Percentiles rank a stretch among this genome's conserved stretches.
Conservation (phyloP, 2,113 vertebrate species). For the Spheniscus mendiculus region DNA sequence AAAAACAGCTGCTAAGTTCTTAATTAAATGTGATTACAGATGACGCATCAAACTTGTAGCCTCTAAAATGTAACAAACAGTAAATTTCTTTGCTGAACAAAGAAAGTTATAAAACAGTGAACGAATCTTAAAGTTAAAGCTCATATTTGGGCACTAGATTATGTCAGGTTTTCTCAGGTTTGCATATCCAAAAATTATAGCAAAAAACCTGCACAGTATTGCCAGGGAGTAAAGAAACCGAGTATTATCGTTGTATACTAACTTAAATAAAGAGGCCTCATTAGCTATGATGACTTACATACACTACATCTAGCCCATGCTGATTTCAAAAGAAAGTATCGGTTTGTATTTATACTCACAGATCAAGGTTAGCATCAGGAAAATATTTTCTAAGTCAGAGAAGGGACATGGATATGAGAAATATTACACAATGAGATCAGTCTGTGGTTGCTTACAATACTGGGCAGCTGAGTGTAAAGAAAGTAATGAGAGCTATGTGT, state of each 20-base stretch:
- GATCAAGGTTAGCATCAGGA: background rate
- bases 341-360: background rate
- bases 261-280: background rate
- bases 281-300: background rate
- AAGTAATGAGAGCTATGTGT: background rate
- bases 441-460: background rate
- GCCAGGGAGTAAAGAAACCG: background rate
- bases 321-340: background rate
- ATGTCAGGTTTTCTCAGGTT: background rate
- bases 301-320: background rate
- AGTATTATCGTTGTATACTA: fast-evolving
- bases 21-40: background rate
- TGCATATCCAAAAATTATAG: background rate
- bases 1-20: background rate
- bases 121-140: background rate
- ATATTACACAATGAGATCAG: background rate
- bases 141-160: background rate
- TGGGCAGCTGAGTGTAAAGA: background rate
- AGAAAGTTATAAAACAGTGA: background rate
- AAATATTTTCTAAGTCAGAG: background rate
- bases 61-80: background rate
- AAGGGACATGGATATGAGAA: background rate
- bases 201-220: background rate
- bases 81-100: background rate
- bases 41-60: background rate